Conservation (phyloP, 2,113 vertebrate genomes). For the Gavialis gangeticus region DNA sequence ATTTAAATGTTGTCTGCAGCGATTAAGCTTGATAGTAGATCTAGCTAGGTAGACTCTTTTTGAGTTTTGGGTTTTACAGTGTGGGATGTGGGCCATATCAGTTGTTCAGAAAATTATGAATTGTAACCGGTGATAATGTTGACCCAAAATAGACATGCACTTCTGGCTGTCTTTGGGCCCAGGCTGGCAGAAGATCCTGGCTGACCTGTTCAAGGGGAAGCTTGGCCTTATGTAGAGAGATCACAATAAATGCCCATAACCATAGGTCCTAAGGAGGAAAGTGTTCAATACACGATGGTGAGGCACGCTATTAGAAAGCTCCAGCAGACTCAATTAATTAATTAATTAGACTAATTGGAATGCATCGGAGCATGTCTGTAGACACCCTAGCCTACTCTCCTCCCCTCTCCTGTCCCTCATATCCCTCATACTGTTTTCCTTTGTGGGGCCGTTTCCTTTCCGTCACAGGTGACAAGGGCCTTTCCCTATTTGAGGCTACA, state of each 20-base stretch:
- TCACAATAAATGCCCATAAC: background rate
- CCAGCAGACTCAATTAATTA: too few species aligned
- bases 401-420: too few species aligned
- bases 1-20: conserved; percentile 30
- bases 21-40: background rate
- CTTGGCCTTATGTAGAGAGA: background rate
- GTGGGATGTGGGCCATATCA: background rate
- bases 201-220: background rate
- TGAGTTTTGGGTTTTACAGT: background rate
- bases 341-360: too few species aligned
- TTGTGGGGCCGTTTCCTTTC: too few species aligned
- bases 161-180: background rate
- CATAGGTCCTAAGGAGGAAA: background rate
- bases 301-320: too few species aligned
- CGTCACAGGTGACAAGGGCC: too few species aligned
- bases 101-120: too few species aligned
- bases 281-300: background rate
- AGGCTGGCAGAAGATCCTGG: background rate
- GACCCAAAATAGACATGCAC: rapidly evolving
- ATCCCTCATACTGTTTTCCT: too few species aligned
- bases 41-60: conserved; percentile 28
- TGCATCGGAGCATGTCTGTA: too few species aligned
- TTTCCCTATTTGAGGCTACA: background rate
- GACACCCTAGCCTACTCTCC: too few species aligned
- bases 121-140: background rate